A percentile compares a stretch with the other conserved stretches of the same genome.
Evolutionary conservation across 2,797 vertebrate species (phyloP).

Genomic region (Balearica regulorum): DNA sequence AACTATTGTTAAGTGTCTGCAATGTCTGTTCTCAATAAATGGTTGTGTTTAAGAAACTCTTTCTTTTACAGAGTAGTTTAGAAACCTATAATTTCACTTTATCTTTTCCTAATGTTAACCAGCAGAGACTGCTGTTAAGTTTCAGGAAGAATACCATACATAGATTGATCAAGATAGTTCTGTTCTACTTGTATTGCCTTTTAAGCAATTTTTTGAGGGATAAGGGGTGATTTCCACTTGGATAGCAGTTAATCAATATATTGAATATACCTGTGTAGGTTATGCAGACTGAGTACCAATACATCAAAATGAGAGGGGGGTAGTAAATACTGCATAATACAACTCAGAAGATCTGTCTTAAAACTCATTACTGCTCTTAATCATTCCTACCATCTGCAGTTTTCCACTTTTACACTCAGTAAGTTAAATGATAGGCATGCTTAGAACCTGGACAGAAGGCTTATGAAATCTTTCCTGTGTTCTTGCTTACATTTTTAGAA

Average conservation of each 20-base stretch:
- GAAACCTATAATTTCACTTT: neutral
- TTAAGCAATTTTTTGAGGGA: neutral
- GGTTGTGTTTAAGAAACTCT: neutral
- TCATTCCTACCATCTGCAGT: neutral
- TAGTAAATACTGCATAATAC: neutral
- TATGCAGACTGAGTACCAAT: neutral
- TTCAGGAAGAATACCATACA: neutral
- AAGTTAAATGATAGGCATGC: neutral
- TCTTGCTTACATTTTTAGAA: neutral
- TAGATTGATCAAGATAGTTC: neutral
- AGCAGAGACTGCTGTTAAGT: neutral
- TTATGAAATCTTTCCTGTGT: neutral
- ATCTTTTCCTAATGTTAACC: neutral
- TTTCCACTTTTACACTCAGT: neutral
- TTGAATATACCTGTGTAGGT: neutral
- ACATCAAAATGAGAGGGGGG: neutral
- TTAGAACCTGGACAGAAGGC: neutral
- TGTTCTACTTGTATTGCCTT: neutral
- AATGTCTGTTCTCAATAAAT: neutral
- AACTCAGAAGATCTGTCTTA: neutral
- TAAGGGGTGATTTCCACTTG: neutral
- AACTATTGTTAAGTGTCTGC: neutral
- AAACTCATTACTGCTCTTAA: neutral
- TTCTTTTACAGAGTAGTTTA: neutral
- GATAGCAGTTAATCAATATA: neutral